Evolutionary conservation across 1,140 invertebrate genomes (phyloP).

Genomic region (Aphaenogaster ashmeadi): DNA sequence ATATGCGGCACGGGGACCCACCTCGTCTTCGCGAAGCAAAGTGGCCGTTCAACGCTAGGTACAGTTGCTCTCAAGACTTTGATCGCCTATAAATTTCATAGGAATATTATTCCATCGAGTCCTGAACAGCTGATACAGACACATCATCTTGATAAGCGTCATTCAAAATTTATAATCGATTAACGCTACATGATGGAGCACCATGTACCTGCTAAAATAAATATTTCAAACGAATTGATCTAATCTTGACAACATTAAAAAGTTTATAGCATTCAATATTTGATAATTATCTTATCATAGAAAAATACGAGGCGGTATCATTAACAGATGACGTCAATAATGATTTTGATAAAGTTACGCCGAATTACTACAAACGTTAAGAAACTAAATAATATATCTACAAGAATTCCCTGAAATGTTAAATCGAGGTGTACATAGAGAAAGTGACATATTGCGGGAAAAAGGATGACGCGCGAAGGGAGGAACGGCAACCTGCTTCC

Average conservation of each 20-base stretch:
- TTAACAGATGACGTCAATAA: background rate
- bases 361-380: background rate
- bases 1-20: conserved; percentile 72
- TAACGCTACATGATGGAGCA: background rate
- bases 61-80: conserved; percentile 73
- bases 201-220: conserved; percentile 11
- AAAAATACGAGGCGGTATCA: background rate
- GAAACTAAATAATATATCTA: background rate
- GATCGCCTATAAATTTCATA: conserved; percentile 42
- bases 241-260: background rate
- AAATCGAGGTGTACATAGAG: background rate
- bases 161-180: conserved; percentile 45
- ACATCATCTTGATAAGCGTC: background rate
- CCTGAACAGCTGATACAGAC: background rate
- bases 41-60: conserved; percentile 65
- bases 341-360: background rate
- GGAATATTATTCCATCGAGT: conserved; percentile 52
- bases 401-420: background rate
- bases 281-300: background rate
- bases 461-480: conserved; percentile 42
- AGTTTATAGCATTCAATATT: background rate
- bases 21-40: conserved; percentile 55
- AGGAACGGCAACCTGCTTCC: conserved; percentile 59
- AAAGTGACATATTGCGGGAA: conserved; percentile 46
- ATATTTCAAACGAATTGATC: background rate